Conservation (phyloP, 2,113 vertebrate genomes). For the Calyptomena viridis region DNA sequence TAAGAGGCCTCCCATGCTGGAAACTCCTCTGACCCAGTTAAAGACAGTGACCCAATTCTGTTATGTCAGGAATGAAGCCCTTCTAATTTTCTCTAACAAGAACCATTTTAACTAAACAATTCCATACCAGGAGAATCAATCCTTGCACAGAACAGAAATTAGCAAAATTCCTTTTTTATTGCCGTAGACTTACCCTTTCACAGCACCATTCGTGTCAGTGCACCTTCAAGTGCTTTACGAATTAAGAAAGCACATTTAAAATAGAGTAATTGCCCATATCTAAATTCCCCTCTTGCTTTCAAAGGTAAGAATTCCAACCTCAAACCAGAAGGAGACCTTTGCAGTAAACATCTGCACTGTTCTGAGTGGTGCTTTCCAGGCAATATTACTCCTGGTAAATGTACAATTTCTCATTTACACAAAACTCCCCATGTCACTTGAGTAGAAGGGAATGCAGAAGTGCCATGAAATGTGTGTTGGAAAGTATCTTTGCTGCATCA, state of each 20-base stretch:
- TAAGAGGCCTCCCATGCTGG: constrained; percentile 4
- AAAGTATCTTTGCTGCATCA: background rate
- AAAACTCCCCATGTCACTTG: background rate
- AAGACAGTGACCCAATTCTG: constrained; percentile 54
- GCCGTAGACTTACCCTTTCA: background rate
- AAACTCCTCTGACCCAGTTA: constrained; percentile 63
- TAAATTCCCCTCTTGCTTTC: background rate
- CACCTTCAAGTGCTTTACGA: background rate
- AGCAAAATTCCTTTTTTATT: background rate
- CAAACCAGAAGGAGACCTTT: background rate
- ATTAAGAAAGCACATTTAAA: background rate
- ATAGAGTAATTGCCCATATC: background rate
- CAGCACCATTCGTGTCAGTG: background rate
- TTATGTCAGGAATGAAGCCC: constrained; percentile 15
- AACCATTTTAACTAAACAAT: background rate
- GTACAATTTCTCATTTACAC: background rate
- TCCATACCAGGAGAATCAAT: background rate
- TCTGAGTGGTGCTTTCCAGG: background rate
- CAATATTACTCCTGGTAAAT: background rate
- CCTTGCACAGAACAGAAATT: background rate
- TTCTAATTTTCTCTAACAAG: background rate
- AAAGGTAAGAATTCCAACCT: background rate
- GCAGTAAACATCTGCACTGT: background rate
- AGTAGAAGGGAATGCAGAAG: background rate
- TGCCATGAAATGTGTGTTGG: fast-evolving